Evolutionary conservation across 2,113 vertebrate species (phyloP).

Genomic region (Psephotus haematonotus): DNA sequence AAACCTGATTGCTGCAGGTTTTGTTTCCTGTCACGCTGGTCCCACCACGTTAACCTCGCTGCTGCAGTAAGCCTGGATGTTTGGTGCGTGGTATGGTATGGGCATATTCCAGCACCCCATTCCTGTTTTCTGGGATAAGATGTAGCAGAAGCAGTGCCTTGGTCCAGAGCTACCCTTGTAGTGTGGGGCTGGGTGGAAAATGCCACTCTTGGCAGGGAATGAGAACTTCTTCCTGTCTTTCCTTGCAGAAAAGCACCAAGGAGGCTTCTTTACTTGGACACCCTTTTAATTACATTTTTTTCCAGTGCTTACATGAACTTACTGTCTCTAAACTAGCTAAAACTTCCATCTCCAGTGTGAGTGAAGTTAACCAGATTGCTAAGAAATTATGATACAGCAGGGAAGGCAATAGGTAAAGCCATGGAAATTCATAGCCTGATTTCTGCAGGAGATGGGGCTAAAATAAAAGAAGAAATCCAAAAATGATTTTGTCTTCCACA

Average conservation of each 20-base stretch:
- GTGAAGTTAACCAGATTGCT: not conserved
- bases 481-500: slow-evolving; percentile 51
- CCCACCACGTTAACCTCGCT: not conserved
- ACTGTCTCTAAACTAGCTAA: not conserved
- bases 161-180: not conserved
- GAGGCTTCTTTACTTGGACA: not conserved
- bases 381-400: too few species aligned
- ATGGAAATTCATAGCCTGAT: not conserved
- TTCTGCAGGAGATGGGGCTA: not conserved
- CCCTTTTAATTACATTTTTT: not conserved
- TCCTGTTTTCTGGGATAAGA: not conserved
- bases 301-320: not conserved
- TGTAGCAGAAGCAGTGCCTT: not conserved
- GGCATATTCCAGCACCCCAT: not conserved
- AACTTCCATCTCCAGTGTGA: not conserved
- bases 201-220: not conserved
- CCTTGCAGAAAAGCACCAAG: accelerated
- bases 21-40: not conserved
- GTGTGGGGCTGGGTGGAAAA: not conserved
- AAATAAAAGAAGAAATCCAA: not conserved
- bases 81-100: accelerated
- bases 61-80: not conserved
- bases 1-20: not conserved
- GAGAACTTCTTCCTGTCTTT: not conserved
- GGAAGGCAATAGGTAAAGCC: not conserved